These are phyloP conservation scores for Ophraella communa DNA, from an alignment of 2,888 invertebrate genomes.

Conservation along the genomic window DNA sequence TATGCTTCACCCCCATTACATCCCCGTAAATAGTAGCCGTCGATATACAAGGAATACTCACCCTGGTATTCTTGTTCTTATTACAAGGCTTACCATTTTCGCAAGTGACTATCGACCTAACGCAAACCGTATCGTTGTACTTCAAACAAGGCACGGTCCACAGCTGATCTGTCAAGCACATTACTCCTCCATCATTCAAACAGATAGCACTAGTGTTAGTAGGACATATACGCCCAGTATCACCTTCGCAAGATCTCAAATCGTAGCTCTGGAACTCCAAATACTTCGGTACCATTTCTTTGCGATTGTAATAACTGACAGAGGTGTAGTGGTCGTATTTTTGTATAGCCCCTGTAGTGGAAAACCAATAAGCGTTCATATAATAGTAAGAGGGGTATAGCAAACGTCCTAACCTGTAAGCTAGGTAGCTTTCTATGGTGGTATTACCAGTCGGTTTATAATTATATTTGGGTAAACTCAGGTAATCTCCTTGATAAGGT, in stretches of 20 bases:
- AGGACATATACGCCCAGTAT: conserved; percentile 23
- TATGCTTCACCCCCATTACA: conserved; percentile 10
- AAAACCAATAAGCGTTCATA: conserved; percentile 17
- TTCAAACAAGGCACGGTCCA: conserved; percentile 9
- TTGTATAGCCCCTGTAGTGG: conserved; percentile 5
- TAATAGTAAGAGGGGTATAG: conserved; percentile 16
- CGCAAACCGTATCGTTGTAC: conserved; percentile 8
- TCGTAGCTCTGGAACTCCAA: conserved; percentile 18
- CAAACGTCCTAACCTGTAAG: background rate
- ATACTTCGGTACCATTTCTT: conserved; percentile 17
- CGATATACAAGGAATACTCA: conserved; percentile 16
- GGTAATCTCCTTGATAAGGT: background rate
- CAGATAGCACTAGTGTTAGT: conserved; percentile 15
- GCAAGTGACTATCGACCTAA: conserved; percentile 6
- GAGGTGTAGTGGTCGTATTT: conserved; percentile 26
- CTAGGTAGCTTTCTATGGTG: conserved; percentile 12
- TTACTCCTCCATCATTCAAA: conserved; percentile 20
- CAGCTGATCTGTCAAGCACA: conserved; percentile 24
- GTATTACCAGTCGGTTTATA: conserved; percentile 13
- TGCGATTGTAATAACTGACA: conserved; percentile 18
- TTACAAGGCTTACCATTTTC: background rate
- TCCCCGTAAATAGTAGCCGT: conserved; percentile 20
- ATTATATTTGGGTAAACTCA: conserved; percentile 8
- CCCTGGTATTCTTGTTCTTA: background rate
- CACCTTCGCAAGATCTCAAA: conserved; percentile 18